Conservation (phyloP, 1,140 invertebrate genomes). For the Drosophila tsacasi region DNA sequence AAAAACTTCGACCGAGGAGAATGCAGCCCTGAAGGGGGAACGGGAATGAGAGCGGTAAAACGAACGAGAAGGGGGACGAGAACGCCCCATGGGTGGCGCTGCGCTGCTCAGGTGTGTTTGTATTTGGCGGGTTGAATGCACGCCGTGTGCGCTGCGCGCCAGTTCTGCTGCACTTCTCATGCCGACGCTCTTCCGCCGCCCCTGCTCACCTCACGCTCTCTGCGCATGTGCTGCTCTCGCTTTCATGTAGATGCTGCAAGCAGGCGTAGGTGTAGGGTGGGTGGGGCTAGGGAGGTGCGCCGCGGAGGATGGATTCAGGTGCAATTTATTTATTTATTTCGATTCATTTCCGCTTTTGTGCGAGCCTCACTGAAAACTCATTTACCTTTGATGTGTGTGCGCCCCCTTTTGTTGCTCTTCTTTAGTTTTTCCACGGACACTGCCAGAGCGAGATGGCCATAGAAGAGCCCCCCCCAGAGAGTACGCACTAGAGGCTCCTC, state of each 20-base stretch:
- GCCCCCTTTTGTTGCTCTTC: slow-evolving; percentile 28
- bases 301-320: slow-evolving; percentile 48
- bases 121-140: slow-evolving; percentile 76
- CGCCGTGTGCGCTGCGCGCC: slow-evolving; percentile 37
- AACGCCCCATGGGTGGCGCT: slow-evolving; percentile 7
- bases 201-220: slow-evolving; percentile 8
- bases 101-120: slow-evolving; percentile 42
- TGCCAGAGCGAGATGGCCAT: slow-evolving; percentile 29
- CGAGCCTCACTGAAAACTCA: slow-evolving; percentile 82
- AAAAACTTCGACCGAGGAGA: slow-evolving; percentile 1
- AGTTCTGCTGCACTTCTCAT: slow-evolving; percentile 31
- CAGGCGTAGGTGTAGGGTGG: slow-evolving; percentile 2
- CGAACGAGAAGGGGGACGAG: neutral
- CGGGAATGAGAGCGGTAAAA: slow-evolving; percentile 1
- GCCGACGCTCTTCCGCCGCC: slow-evolving; percentile 7
- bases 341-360: slow-evolving; percentile 84
- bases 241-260: slow-evolving; percentile 51
- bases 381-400: slow-evolving; percentile 83
- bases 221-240: slow-evolving; percentile 31
- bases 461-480: slow-evolving; percentile 23
- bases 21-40: neutral
- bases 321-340: slow-evolving; percentile 84
- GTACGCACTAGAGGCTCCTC: slow-evolving; percentile 9
- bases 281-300: neutral
- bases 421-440: slow-evolving; percentile 38